A percentile compares a stretch with the other conserved stretches of the same genome.
phyloP scores from a whole-genome alignment of 2,797 vertebrate genomes.

The Rhabdomys pumilio region DNA sequence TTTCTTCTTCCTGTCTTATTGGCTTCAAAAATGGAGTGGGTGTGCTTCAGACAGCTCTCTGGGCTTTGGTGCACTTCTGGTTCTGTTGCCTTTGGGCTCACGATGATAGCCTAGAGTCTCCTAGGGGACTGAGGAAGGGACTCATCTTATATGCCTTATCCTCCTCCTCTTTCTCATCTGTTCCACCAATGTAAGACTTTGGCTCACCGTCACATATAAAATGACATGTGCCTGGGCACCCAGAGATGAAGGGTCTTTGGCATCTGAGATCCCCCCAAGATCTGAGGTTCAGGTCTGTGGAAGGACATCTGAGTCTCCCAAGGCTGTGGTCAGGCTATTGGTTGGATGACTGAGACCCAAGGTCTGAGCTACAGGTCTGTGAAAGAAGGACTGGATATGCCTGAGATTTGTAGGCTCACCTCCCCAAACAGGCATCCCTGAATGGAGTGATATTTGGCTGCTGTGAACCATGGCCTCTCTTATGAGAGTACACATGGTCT shows the following conservation, averaged over 20 bases:
- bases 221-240: neutral
- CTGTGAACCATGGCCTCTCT: accelerated
- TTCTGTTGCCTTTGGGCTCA: neutral
- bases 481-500: accelerated
- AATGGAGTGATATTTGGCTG: accelerated
- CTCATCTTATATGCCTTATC: too few relatives aligned
- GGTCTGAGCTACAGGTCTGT: neutral
- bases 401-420: neutral
- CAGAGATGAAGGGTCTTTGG: neutral
- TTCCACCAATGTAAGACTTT: neutral
- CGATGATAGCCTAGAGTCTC: neutral
- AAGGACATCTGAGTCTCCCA: too few relatives aligned
- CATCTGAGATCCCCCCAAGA: neutral
- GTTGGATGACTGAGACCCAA: neutral
- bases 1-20: neutral
- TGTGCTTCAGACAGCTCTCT: neutral
- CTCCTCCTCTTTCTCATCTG: neutral
- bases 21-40: neutral
- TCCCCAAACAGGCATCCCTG: neutral
- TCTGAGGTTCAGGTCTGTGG: neutral
- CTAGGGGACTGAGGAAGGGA: too few relatives aligned
- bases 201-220: neutral
- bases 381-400: neutral
- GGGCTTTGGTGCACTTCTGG: neutral
- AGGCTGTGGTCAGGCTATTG: neutral